Evolutionary conservation across 2,888 invertebrate species (phyloP), one percentile per base, ranked within the genome.

Genomic region (Brachypalpus laphriformis): DNA sequence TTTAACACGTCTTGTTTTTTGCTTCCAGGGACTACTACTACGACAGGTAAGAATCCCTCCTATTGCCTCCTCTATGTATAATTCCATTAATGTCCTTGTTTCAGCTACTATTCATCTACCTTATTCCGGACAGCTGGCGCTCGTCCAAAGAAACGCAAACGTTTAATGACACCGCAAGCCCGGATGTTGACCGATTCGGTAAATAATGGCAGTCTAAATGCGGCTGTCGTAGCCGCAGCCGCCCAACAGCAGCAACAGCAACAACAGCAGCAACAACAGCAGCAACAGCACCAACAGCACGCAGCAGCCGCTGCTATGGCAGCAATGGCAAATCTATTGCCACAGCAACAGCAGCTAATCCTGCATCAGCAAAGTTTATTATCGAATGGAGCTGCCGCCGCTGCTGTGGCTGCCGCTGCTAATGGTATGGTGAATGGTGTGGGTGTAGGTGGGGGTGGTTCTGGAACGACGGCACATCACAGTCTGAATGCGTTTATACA

Each of bases 1-100:
- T 56, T 75, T 59, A 70, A 82, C 61, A 31, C 14, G 49, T 85
- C 49, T 76, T 59, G 86, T 87, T 88, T 88, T 90, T 89, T 87
- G 87, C 87, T 92, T 92, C 68, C 92, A 93, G 93, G 93, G 94
- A 94, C 89, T 94, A 93, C 90, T 94, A 93, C 90, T 94, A 94
- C 88, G 93, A 94, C 90, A 94, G 93, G 93, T 93, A 89, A 91
- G 92, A 88, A 45, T 28, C 20, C 11, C 0, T 16, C 8, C n/a
- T 6, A 3, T 20, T 5, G 6, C 16, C 4, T 34, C 20, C 14
- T 37, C 9, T 47, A 16, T 14, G 9, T 9, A 14, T 9, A 14
- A 59, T 28, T 31, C 49, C 28, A 20, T 37, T 42, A 1, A 5
- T 14, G 9, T 76, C 22, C 28, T 14, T 7, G 16, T 31, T 78